These are phyloP conservation scores for Channa maculata DNA, from an alignment of 2,113 vertebrate species.

Conservation along the genomic window DNA sequence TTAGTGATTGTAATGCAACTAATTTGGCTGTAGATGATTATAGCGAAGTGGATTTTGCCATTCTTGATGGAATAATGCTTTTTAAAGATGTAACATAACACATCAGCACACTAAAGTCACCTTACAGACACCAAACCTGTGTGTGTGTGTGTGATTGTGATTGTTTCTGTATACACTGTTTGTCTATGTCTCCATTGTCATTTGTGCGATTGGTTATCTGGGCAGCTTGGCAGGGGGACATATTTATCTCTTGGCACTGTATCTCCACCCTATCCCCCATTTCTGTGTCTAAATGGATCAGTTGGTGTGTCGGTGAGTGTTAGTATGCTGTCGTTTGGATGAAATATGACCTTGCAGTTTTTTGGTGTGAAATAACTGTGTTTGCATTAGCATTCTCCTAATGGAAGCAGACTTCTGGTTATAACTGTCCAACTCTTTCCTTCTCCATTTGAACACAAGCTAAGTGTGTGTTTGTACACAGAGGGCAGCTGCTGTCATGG, in stretches of 20 bases:
- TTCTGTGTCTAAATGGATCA: constrained; percentile 65
- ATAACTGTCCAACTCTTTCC: constrained; percentile 49
- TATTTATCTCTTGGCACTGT: constrained; percentile 79
- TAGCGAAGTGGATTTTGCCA: too few species aligned
- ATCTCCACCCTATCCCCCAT: constrained; percentile 17
- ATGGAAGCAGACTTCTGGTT: constrained; percentile 65
- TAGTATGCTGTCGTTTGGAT: constrained; percentile 60
- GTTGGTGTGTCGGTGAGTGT: constrained; percentile 77
- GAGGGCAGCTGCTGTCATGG: constrained; percentile 44
- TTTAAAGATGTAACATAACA: constrained; percentile 7
- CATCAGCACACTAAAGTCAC: constrained; percentile 27
- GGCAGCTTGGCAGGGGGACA: constrained; percentile 80
- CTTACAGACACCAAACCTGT: constrained; percentile 37
- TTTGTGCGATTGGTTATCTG: constrained; percentile 85
- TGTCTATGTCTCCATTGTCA: constrained; percentile 77
- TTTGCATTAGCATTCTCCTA: constrained; percentile 68
- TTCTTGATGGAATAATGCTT: not conserved
- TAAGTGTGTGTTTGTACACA: not conserved
- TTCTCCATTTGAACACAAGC: constrained; percentile 26
- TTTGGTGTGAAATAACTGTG: constrained; percentile 35
- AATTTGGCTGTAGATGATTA: too few species aligned
- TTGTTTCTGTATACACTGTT: constrained; percentile 54
- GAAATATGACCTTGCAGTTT: constrained; percentile 75
- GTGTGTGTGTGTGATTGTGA: constrained; percentile 38
- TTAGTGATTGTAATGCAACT: not conserved